A percentile compares a stretch with the other conserved stretches of the same genome.
Evolutionary conservation across 2,888 invertebrate species (phyloP).

Genomic region (Marasmarcha lunaedactyla): DNA sequence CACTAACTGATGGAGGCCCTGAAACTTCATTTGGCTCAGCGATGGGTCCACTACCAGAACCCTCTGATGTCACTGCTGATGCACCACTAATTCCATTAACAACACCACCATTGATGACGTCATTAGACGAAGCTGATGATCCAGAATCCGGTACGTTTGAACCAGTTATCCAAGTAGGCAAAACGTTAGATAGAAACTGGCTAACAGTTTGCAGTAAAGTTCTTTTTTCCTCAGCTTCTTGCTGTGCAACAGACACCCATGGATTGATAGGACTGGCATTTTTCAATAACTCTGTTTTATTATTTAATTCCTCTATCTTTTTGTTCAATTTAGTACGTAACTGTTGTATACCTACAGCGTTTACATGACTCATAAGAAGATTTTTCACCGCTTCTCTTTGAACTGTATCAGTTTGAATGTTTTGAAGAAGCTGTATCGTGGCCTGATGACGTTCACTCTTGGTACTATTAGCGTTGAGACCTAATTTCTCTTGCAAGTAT

Average conservation of each 20-base stretch:
- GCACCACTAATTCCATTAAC: background rate
- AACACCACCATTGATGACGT: background rate
- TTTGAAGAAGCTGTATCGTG: slow-evolving; percentile 37
- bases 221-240: slow-evolving; percentile 37
- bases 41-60: background rate
- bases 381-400: slow-evolving; percentile 31
- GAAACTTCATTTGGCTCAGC: background rate
- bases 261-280: slow-evolving; percentile 27
- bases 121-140: background rate
- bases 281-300: slow-evolving; percentile 37
- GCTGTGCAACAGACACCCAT: slow-evolving; percentile 32
- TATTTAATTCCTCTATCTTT: slow-evolving; percentile 44
- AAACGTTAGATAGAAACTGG: slow-evolving; percentile 36
- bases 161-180: slow-evolving; percentile 40
- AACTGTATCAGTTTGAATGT: slow-evolving; percentile 27
- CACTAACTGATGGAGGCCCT: background rate
- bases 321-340: slow-evolving; percentile 33
- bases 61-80: background rate
- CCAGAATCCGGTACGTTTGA: slow-evolving; percentile 3
- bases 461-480: slow-evolving; percentile 40
- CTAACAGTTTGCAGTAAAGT: slow-evolving; percentile 36
- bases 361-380: slow-evolving; percentile 36
- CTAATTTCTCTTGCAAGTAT: slow-evolving; percentile 43
- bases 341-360: slow-evolving; percentile 34
- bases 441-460: slow-evolving; percentile 45